phyloP scores from a whole-genome alignment of 2,113 vertebrate species.

The Sialia sialis region DNA sequence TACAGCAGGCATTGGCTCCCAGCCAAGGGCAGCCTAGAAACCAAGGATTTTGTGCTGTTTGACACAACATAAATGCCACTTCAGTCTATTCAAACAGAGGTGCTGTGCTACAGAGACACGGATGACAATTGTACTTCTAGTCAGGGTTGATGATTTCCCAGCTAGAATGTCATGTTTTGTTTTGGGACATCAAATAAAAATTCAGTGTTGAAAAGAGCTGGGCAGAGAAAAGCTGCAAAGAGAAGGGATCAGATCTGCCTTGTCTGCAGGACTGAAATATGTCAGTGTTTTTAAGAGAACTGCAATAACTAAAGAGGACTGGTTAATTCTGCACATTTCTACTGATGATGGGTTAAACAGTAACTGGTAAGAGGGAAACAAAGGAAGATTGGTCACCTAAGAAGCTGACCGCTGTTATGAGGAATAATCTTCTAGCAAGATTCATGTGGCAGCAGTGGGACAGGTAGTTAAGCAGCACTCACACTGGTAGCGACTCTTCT shows the following conservation, averaged over 20 bases:
- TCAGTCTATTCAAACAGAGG: not conserved
- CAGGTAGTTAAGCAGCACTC: not conserved
- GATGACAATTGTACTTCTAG: not conserved
- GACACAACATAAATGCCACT: not conserved
- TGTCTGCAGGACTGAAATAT: not conserved
- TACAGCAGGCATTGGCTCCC: not conserved
- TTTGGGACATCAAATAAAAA: not conserved
- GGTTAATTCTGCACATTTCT: not conserved
- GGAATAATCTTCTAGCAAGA: not conserved
- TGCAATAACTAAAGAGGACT: not conserved
- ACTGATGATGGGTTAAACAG: not conserved
- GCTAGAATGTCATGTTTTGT: not conserved
- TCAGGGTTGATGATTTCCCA: not conserved
- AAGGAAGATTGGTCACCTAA: not conserved
- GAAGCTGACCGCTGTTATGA: not conserved
- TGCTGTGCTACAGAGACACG: not conserved
- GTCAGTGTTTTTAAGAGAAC: not conserved
- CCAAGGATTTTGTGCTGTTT: not conserved
- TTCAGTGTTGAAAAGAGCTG: not conserved
- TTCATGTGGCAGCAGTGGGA: not conserved
- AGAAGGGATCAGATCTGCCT: not conserved
- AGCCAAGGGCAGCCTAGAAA: not conserved
- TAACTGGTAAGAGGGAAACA: not conserved
- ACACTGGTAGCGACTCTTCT: conserved; percentile 88
- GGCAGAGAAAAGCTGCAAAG: not conserved